phyloP scores from a whole-genome alignment of 2,797 vertebrate species.

The Oreochromis grahami region DNA sequence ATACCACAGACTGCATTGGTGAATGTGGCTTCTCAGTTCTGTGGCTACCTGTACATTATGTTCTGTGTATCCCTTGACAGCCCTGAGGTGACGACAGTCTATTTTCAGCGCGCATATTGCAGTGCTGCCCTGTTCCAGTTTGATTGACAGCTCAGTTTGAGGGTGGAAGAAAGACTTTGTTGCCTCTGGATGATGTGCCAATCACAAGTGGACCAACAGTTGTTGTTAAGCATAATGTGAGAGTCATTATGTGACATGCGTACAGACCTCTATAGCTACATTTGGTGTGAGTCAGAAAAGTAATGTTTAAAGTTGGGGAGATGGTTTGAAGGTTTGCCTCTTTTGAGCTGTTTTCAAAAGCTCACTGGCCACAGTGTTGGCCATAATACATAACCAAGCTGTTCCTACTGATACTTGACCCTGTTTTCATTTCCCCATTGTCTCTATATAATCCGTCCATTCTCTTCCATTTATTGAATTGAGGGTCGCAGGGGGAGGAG shows the following conservation, averaged over 20 bases:
- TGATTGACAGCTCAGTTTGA: slow-evolving; percentile 63
- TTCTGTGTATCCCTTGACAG: slow-evolving; percentile 34
- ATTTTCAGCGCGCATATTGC: slow-evolving; percentile 44
- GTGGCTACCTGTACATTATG: slow-evolving; percentile 2
- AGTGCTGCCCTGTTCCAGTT: background rate
- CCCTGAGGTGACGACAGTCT: slow-evolving; percentile 39
- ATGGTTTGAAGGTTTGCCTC: background rate
- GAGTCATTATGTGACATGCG: background rate
- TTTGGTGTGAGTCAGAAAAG: background rate
- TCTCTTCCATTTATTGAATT: background rate
- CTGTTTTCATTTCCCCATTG: background rate
- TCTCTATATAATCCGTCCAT: background rate
- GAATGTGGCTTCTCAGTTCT: background rate
- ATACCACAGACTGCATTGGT: background rate
- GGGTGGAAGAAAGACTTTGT: slow-evolving; percentile 51
- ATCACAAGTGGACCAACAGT: slow-evolving; percentile 42
- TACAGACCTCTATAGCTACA: background rate
- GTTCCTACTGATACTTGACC: background rate
- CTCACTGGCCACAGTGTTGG: background rate
- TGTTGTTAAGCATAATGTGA: slow-evolving; percentile 12
- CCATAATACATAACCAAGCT: background rate
- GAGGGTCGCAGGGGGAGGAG: background rate
- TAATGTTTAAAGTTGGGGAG: background rate
- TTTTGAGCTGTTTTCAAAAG: background rate
- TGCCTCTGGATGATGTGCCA: slow-evolving; percentile 62